phyloP scores from a whole-genome alignment of 1,140 invertebrate species.

The Spodoptera frugiperda region DNA sequence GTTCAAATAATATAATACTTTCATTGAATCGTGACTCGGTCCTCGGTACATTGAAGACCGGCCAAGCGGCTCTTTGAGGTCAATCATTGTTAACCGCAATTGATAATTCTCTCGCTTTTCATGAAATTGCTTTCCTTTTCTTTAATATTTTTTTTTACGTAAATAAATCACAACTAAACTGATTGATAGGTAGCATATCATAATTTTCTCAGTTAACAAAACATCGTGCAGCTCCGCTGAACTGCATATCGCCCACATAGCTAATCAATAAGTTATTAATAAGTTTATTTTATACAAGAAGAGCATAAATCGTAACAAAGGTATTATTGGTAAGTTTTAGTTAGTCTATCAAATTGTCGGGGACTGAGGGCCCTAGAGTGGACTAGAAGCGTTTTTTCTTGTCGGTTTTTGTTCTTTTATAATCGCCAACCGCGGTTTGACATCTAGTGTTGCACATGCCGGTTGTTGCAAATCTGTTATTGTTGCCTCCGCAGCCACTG shows the following conservation, averaged over 20 bases:
- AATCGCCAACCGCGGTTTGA: background rate
- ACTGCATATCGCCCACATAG: too few species aligned
- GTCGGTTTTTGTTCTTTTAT: background rate
- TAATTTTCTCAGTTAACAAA: too few species aligned
- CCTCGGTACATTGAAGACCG: slow-evolving; percentile 8
- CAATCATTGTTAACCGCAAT: slow-evolving; percentile 44
- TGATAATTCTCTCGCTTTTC: slow-evolving; percentile 40
- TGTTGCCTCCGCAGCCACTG: slow-evolving; percentile 74
- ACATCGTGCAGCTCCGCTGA: too few species aligned
- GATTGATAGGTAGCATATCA: too few species aligned
- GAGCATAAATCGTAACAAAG: too few species aligned
- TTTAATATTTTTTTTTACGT: background rate
- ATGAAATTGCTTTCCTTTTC: slow-evolving; percentile 11
- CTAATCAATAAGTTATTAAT: too few species aligned
- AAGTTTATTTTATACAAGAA: too few species aligned
- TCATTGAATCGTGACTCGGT: slow-evolving; percentile 42
- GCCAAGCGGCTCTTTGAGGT: slow-evolving; percentile 17
- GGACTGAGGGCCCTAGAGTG: too few species aligned
- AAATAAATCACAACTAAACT: background rate
- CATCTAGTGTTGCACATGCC: slow-evolving; percentile 18
- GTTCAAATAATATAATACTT: slow-evolving; percentile 33
- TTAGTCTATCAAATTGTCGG: too few species aligned
- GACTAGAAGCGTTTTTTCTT: too few species aligned
- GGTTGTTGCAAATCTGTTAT: slow-evolving; percentile 61
- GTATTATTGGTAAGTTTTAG: too few species aligned